These are phyloP conservation scores for Heteropelma amictum DNA, from an alignment of 2,888 invertebrate genomes.

Conservation along the genomic window DNA sequence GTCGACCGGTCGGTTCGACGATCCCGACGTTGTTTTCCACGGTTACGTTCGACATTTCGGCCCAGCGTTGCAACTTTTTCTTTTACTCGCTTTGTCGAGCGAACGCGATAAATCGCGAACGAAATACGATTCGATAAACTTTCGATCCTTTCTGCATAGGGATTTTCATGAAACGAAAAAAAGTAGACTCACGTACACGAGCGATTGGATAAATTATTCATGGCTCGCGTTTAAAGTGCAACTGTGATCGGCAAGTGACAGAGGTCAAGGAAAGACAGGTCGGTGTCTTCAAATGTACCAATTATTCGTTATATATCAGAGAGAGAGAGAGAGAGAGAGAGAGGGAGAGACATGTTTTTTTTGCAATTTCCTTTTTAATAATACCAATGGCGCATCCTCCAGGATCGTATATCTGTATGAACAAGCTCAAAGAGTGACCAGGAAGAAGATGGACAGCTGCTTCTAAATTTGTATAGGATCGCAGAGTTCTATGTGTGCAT, in stretches of 20 bases:
- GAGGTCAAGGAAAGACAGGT: slow-evolving; percentile 23
- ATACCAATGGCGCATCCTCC: slow-evolving; percentile 5
- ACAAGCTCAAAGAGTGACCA: slow-evolving; percentile 39
- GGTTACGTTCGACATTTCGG: slow-evolving; percentile 25
- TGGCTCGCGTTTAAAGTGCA: slow-evolving; percentile 26
- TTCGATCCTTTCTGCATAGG: no score
- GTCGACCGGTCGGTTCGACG: slow-evolving; percentile 60
- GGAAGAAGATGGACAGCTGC: slow-evolving; percentile 60
- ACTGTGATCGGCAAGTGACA: slow-evolving; percentile 39
- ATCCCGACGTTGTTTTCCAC: slow-evolving; percentile 60
- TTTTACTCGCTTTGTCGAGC: slow-evolving; percentile 2
- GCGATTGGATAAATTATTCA: slow-evolving; percentile 15
- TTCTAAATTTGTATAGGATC: slow-evolving; percentile 59
- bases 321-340: no score
- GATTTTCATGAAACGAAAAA: background rate
- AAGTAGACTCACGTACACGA: background rate
- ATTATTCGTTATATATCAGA: background rate
- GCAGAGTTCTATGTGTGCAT: slow-evolving; percentile 41
- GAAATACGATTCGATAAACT: background rate
- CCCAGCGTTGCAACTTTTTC: background rate
- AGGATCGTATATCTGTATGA: slow-evolving; percentile 14
- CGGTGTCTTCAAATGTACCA: slow-evolving; percentile 16
- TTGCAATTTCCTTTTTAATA: slow-evolving; percentile 7
- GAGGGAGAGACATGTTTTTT: no score
- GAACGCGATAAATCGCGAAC: slow-evolving; percentile 21